Base-by-base conservation (phyloP, 2,113 vertebrate species). In the Speoplatyrhinus poulsoni region DNA sequence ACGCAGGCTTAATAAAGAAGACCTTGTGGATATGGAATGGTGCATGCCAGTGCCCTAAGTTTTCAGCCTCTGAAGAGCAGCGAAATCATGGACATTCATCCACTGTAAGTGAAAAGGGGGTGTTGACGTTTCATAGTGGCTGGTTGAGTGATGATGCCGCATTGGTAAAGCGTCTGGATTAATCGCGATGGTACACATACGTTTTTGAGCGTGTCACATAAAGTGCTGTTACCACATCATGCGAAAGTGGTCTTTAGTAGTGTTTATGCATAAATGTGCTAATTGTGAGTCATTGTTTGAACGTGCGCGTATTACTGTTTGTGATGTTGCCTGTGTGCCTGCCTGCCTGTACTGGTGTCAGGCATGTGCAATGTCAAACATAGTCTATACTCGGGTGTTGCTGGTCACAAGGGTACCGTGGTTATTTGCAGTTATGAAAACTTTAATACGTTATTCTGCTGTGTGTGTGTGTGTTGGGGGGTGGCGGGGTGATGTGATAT, bases 31-130 rank as follows among this genome's bases (percentile, higher is more conserved):
- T 94, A 94, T 95, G 95, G 94, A 91, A 95, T 95, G 95, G 94
- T 95, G 94, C 93, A 92, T 91, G 92, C 91, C 79, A 89, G 90
- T 87, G 91, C 87, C 86, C 76, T 85, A 89, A 90, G 89, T 88
- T 89, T 88, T 83, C 85, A 90, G 92, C 88, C 92, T 89, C 90
- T 94, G 91, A 93, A 86, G 73, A 87, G 88, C 82, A 82, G 86
- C 89, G 86, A 88, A 92, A 90, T 88, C 66, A 95, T 95, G 94
- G 95, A 96, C 91, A 93, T 94, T 85, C 94, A 95, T 86, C 92
- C 94, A 82, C 90, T 93, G 95, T 95, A 86, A 95, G 95, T 92
- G 80, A 55, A n/a, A 60, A 16, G 46, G 33, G 67, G 64, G 66
- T 81, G 76, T 85, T 87, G 86, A 84, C 86, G 79, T 85, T 69